Conservation (phyloP, 1,140 invertebrate genomes). For the Sarcophaga bullata region DNA sequence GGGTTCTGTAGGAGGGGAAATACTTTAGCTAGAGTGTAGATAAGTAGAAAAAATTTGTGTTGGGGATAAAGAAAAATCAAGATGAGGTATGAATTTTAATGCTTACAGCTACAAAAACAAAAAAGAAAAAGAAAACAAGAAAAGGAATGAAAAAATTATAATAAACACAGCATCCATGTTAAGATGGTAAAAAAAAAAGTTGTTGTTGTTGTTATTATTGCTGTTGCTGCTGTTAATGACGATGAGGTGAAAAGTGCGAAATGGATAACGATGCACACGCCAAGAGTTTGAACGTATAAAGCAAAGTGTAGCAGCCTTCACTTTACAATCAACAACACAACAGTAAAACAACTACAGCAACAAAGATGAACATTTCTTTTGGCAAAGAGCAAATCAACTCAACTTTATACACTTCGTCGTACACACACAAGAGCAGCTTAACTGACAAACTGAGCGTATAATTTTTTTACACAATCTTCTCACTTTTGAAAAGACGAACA, state of each 20-base stretch:
- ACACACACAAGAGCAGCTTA: background rate
- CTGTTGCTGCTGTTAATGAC: background rate
- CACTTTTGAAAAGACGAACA: background rate
- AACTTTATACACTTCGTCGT: background rate
- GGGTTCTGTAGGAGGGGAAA: background rate
- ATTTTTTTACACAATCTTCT: slow-evolving; percentile 38
- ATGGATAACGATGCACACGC: background rate
- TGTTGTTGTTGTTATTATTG: background rate
- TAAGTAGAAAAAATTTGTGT: background rate
- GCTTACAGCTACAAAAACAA: background rate
- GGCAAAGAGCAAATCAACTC: slow-evolving; percentile 5
- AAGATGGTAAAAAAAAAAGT: background rate
- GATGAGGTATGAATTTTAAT: slow-evolving; percentile 1
- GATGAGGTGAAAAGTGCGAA: slow-evolving; percentile 20
- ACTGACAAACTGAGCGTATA: slow-evolving; percentile 37
- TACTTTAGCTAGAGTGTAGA: background rate
- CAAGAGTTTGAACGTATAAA: no score
- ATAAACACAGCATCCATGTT: slow-evolving; percentile 2
- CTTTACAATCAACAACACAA: no score
- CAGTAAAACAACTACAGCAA: background rate
- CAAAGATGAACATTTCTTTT: background rate
- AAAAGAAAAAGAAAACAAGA: background rate
- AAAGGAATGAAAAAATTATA: background rate
- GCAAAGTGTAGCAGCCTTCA: no score
- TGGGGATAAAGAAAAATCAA: background rate